These are phyloP conservation scores for Cecropterus lyciades DNA, from an alignment of 1,140 invertebrate genomes.

Conservation along the genomic window DNA sequence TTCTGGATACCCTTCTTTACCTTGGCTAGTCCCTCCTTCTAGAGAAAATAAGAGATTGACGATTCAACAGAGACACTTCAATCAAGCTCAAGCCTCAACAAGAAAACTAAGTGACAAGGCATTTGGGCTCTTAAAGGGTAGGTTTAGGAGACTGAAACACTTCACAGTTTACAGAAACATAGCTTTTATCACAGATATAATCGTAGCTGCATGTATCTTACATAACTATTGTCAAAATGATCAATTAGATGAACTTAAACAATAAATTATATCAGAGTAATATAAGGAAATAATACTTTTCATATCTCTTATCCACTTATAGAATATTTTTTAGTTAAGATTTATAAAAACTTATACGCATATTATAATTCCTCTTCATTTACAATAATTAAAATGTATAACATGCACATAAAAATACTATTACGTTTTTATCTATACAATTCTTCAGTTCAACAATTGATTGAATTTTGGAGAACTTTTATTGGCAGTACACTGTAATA, in stretches of 20 bases:
- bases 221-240: constrained; percentile 72
- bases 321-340: too few species aligned
- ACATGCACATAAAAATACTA: too few species aligned
- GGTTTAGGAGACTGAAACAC: constrained; percentile 58
- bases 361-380: too few species aligned
- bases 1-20: constrained; percentile 60
- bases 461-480: too few species aligned
- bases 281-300: neutral
- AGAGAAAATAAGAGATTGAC: constrained; percentile 66
- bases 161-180: constrained; percentile 68
- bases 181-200: constrained; percentile 65
- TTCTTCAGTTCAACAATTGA: too few species aligned
- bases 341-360: too few species aligned
- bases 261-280: neutral
- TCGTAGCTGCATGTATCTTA: constrained; percentile 67
- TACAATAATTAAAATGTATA: too few species aligned
- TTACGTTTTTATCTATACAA: too few species aligned
- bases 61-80: constrained; percentile 61
- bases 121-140: constrained; percentile 53
- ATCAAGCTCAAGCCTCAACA: constrained; percentile 53
- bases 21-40: constrained; percentile 63
- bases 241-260: constrained; percentile 45
- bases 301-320: too few species aligned
- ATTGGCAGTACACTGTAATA: too few species aligned
- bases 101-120: constrained; percentile 63